A percentile compares a stretch with the other conserved stretches of the same genome.
Evolutionary conservation across 64 coral and sea anemone species (phyloP).

Genomic region (Montipora cactus): DNA sequence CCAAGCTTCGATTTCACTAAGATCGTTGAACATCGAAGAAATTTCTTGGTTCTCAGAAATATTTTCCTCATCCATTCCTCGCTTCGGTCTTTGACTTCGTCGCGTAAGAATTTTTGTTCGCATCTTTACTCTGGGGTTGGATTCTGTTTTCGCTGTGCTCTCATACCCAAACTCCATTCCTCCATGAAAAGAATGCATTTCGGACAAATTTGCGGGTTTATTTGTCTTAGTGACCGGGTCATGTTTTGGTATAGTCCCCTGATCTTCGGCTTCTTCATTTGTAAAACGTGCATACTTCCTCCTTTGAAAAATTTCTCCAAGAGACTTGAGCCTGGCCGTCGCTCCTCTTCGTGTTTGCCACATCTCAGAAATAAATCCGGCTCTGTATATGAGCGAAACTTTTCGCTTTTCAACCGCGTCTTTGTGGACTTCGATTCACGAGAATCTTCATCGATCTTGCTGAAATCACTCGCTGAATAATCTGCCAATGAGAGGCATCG

Average conservation of each 20-base stretch:
- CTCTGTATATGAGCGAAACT: too few relatives aligned
- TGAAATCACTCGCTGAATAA: too few relatives aligned
- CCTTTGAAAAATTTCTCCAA: background rate
- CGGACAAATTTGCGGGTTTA: background rate
- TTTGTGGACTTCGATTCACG: too few relatives aligned
- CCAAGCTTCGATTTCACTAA: constrained; percentile 22
- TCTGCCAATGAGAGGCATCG: too few relatives aligned
- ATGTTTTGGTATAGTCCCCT: background rate
- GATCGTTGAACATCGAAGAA: background rate
- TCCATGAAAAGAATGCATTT: background rate
- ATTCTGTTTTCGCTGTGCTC: background rate
- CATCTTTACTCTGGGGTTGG: background rate
- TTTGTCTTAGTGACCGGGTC: background rate
- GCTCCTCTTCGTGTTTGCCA: background rate
- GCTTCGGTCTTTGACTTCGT: constrained; percentile 13
- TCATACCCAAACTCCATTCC: background rate
- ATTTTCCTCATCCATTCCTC: background rate
- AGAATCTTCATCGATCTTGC: too few relatives aligned
- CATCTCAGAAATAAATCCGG: background rate
- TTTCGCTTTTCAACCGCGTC: too few relatives aligned
- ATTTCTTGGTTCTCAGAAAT: background rate
- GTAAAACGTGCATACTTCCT: constrained; percentile 21
- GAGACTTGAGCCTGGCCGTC: background rate
- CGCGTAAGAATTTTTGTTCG: background rate
- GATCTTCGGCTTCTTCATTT: background rate